Base-by-base conservation (phyloP, 2,113 vertebrate species). In the Onychostruthus taczanowskii region DNA sequence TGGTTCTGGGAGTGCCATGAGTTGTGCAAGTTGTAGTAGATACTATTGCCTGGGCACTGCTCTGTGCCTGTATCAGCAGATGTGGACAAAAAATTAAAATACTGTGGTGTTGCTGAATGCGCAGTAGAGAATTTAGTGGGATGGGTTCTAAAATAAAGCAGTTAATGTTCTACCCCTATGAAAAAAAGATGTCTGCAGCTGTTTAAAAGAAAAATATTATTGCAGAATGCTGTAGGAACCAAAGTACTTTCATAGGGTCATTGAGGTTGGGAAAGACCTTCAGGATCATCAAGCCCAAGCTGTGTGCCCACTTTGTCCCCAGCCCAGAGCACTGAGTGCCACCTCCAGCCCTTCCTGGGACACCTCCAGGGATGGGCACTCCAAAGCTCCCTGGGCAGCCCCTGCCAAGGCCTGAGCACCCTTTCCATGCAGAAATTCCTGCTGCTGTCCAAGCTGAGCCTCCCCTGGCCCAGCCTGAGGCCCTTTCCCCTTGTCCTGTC, bases 271-370 rank as follows among this genome's bases (percentile, higher is more conserved):
- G 26, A 43, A 35, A 56, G 13, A 0, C 66, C 30, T 79, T 11
- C n/a, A 33, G 4, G 3, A 17, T 44, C 31, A 35, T 7, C 16
- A 0, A 27, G 13, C 2, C n/a, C 64, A 2, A 4, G 7, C 28
- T 47, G 55, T 47, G 55, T 69, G 33, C 24, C 58, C 74, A 30
- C 66, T 30, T 30, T 55, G 56, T 72, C 23, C 23, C 74, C 47
- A 55, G 47, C 55, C 33, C 74, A 53, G 64, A 62, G 55, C 47
- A 0, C 74, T 55, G 6, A 87, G 46, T 77, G 53, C 53, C 63
- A 44, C 17, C 2, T 19, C 43, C 61, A 75, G 50, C 1, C 15
- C 8, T 75, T 13, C 43, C 70, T 13, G 3, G 43, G 30, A 8
- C 61, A 41, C 61, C 53, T 68, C 10, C 84, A 78, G 64, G 1